A percentile compares a stretch with the other conserved stretches of the same genome.
phyloP scores from a whole-genome alignment of 2,113 vertebrate genomes.

The Aptenodytes patagonicus region DNA sequence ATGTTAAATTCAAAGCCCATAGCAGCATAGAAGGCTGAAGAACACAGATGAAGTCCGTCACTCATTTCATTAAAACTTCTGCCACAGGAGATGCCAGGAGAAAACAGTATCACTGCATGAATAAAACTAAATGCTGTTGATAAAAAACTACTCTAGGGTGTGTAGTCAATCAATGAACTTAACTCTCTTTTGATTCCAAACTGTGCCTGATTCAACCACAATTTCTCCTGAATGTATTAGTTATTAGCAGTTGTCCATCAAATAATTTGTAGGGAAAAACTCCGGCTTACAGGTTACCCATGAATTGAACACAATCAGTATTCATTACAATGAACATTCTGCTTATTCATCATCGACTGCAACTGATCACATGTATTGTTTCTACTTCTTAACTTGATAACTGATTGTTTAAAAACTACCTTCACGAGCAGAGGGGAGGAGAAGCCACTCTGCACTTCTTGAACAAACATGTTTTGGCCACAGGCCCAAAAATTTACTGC shows the following conservation, averaged over 20 bases:
- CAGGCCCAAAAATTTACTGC: neutral
- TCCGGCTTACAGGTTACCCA: neutral
- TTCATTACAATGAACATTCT: neutral
- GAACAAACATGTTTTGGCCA: conserved; percentile 14
- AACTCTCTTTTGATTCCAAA: neutral
- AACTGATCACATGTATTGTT: neutral
- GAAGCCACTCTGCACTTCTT: neutral
- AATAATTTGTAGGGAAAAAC: neutral
- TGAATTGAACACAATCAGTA: neutral
- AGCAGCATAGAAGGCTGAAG: neutral
- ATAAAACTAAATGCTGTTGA: neutral
- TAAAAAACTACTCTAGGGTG: neutral
- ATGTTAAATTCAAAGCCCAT: neutral
- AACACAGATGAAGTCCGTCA: neutral
- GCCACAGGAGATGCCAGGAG: neutral
- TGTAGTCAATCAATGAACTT: neutral
- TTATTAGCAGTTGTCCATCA: neutral
- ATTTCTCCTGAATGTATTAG: neutral
- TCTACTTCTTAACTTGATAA: neutral
- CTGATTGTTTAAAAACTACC: neutral
- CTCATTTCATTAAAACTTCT: neutral
- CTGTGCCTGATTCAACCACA: neutral
- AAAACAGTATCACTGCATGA: neutral
- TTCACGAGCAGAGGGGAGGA: conserved; percentile 6
- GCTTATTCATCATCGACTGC: neutral